Base-by-base conservation (phyloP, 1,140 invertebrate species). In the Hyles euphorbiae region DNA sequence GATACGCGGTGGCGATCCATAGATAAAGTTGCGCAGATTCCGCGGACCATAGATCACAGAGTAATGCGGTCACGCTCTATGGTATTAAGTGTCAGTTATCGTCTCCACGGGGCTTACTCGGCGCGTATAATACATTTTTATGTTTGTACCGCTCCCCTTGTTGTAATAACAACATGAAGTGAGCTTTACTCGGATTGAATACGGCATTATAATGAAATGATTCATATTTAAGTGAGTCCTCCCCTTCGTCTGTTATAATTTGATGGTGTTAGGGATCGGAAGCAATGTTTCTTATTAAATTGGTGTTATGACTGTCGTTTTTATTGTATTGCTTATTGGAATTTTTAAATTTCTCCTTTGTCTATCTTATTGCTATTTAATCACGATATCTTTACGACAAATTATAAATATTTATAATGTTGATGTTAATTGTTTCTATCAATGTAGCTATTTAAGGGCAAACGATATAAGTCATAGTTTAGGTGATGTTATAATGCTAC, bases 161-260 rank as follows among this genome's bases (percentile, higher is more conserved):
- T 78, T 79, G 79, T 77, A 85, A 86, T 86, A 88, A 82, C 77
- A 85, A 81, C 82, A 83, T 86, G 81, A 83, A 88, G 85, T 83
- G 81, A 84, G 85, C 80, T 84, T 87, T 85, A 84, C 79, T 80
- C 73, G 83, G 83, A 88, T 88, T 88, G 83, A 88, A 88, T 87
- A 86, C 76, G 82, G 83, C 69, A 86, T 88, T 88, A 88, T 88
- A 88, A 88, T 88, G 86, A 88, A 88, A 88, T 88, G 86, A 88
- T 88, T 87, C 86, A 88, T 88, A 88, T 87, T 88, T 88, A 87
- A 88, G 85, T 88, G 81, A 86, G 83, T 87, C 68, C 73, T 83
- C 81, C 83, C 82, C 82, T 72, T 70, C 67, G 74, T 66, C 74
- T 66, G 69, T 68, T 77, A 73, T 80, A 78, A 85, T 84, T 87